These are phyloP conservation scores for Archivesica marissinica DNA, from an alignment of 1,140 invertebrate species.

Conservation along the genomic window DNA sequence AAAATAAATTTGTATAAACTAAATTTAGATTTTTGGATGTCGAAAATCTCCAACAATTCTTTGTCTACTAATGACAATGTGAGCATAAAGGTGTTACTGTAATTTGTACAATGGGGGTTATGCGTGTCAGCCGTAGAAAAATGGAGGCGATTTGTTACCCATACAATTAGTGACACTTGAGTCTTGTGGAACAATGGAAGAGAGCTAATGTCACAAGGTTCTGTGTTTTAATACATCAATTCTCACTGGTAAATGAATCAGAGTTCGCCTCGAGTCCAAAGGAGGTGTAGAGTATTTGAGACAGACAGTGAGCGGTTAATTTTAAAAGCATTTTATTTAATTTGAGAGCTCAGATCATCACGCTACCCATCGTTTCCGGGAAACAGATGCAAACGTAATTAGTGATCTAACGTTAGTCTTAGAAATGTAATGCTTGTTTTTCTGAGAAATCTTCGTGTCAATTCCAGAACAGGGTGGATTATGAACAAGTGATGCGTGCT, in stretches of 20 bases:
- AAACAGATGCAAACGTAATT: too few species aligned
- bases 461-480: too few species aligned
- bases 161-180: conserved; percentile 23
- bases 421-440: too few species aligned
- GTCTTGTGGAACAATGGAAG: conserved; percentile 6
- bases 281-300: background rate
- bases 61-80: too few species aligned
- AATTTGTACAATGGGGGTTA: conserved; percentile 45
- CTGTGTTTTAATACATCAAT: conserved; percentile 53
- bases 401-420: too few species aligned
- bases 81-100: conserved; percentile 1
- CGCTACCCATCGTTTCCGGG: too few species aligned
- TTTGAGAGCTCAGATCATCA: too few species aligned
- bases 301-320: background rate
- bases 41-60: too few species aligned
- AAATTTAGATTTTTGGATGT: too few species aligned
- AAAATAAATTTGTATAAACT: too few species aligned
- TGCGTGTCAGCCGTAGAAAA: background rate
- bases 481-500: too few species aligned
- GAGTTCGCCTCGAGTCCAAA: background rate
- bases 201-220: conserved; percentile 8
- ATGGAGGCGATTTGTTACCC: conserved; percentile 30
- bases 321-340: background rate
- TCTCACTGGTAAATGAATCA: conserved; percentile 32
- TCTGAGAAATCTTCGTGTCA: too few species aligned